These are phyloP conservation scores for Adoxophyes honmai DNA, from an alignment of 1,140 invertebrate species.

Conservation along the genomic window DNA sequence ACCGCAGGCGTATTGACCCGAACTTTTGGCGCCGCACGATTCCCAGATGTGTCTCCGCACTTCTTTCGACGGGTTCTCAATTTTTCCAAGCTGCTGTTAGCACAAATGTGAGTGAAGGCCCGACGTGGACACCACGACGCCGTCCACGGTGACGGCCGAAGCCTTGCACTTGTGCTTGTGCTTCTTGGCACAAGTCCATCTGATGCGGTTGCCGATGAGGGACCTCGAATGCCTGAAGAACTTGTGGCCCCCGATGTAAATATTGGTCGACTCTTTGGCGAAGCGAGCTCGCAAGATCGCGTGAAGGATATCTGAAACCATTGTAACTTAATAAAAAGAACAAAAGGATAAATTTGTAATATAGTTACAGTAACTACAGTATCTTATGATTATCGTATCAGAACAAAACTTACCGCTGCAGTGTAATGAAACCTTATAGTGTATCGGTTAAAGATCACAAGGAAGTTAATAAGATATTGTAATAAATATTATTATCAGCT, in stretches of 20 bases:
- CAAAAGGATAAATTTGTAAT: neutral
- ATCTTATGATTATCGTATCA: too few species aligned
- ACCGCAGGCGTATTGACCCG: too few species aligned
- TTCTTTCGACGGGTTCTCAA: too few species aligned
- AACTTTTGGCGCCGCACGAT: too few species aligned
- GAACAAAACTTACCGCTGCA: too few species aligned
- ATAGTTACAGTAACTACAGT: conserved; percentile 3
- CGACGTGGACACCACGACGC: conserved; percentile 49
- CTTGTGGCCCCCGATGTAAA: conserved; percentile 59
- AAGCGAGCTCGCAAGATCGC: conserved; percentile 51
- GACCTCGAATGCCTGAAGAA: conserved; percentile 64
- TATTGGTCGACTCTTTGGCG: conserved; percentile 52
- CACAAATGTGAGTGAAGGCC: conserved; percentile 50
- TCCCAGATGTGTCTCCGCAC: too few species aligned
- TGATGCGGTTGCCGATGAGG: conserved; percentile 53
- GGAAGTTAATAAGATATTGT: too few species aligned
- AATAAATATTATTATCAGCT: too few species aligned
- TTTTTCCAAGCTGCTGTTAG: too few species aligned
- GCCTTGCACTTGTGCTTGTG: conserved; percentile 63
- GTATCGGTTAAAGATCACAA: too few species aligned
- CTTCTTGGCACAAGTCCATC: conserved; percentile 67
- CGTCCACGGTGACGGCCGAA: conserved; percentile 57
- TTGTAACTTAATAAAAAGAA: neutral
- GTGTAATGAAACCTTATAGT: too few species aligned
- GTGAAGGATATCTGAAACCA: conserved; percentile 48